A percentile compares a stretch with the other conserved stretches of the same genome.
Evolutionary conservation across 2,797 vertebrate genomes (phyloP).

Genomic region (Phalanger gymnotis): DNA sequence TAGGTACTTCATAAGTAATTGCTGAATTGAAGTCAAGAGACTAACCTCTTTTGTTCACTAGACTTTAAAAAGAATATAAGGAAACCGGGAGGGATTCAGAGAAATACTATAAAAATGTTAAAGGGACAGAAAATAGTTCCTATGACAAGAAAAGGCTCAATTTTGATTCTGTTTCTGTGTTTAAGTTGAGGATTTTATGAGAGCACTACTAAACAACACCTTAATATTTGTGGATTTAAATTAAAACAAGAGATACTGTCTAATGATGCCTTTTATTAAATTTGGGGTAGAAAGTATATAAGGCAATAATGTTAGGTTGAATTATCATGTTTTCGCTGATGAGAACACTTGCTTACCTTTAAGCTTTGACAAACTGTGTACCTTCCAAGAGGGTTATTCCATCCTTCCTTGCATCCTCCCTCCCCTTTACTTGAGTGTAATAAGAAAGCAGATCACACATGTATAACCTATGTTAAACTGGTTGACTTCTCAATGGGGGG

Average conservation of each 20-base stretch:
- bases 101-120: too few relatives aligned
- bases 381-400: neutral
- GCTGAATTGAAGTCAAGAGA: neutral
- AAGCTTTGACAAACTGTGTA: neutral
- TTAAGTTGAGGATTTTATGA: neutral
- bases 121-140: too few relatives aligned
- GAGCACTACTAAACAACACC: neutral
- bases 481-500: neutral
- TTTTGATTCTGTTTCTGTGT: too few relatives aligned
- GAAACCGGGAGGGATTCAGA: neutral
- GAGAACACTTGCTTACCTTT: neutral
- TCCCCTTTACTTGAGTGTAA: neutral
- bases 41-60: neutral
- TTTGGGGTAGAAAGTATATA: neutral
- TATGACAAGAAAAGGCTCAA: too few relatives aligned
- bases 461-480: neutral
- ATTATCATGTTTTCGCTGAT: neutral
- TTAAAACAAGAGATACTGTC: neutral
- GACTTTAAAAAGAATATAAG: neutral
- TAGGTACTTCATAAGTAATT: neutral
- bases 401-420: too few relatives aligned
- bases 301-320: neutral
- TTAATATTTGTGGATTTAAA: neutral
- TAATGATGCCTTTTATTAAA: neutral
- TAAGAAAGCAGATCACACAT: too few relatives aligned